Evolutionary conservation across 2,888 invertebrate genomes (phyloP).

Genomic region (Polyploca ridens): DNA sequence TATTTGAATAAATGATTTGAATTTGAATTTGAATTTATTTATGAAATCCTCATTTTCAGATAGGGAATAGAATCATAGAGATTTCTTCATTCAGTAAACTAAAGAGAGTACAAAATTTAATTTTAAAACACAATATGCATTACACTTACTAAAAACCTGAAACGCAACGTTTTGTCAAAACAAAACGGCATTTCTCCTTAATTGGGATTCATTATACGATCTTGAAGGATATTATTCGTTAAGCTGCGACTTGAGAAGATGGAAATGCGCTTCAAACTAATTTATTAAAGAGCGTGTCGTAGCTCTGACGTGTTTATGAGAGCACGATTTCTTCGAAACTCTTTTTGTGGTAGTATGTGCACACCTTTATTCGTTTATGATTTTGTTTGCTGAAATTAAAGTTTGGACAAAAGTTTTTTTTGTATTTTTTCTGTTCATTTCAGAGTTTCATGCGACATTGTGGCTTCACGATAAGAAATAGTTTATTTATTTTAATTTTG

Average conservation of each 20-base stretch:
- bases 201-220: constrained; percentile 38
- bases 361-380: not conserved
- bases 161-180: constrained; percentile 37
- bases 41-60: not conserved
- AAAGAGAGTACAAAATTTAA: not conserved
- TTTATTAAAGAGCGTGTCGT: not conserved
- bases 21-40: too few relatives aligned
- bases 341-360: constrained; percentile 8
- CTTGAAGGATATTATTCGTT: constrained; percentile 32
- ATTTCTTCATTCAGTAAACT: not conserved
- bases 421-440: too few relatives aligned
- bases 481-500: too few relatives aligned
- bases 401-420: too few relatives aligned
- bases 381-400: not conserved
- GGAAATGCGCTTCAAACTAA: constrained; percentile 6
- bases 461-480: too few relatives aligned
- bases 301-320: constrained; percentile 33
- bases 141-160: not conserved
- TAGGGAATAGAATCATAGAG: not conserved
- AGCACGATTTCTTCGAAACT: constrained; percentile 8
- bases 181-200: constrained; percentile 33
- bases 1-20: too few relatives aligned
- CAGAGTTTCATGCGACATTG: too few relatives aligned
- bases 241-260: constrained; percentile 14
- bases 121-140: not conserved